These are phyloP conservation scores for Saguinus oedipus DNA, from an alignment of 2,797 vertebrate species.

Conservation along the genomic window DNA sequence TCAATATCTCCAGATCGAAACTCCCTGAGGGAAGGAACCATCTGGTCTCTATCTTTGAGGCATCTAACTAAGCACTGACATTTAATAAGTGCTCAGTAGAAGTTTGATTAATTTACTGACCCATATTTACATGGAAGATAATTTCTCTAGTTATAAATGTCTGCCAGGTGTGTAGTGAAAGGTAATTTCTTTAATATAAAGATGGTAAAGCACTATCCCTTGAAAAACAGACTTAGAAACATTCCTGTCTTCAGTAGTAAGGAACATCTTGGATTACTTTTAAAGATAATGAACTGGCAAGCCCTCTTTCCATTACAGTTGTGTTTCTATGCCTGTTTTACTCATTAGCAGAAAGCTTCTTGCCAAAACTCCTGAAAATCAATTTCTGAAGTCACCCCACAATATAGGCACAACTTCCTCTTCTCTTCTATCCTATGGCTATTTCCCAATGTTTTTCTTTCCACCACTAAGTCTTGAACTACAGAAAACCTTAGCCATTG, in stretches of 20 bases:
- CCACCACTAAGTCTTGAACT: neutral
- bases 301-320: neutral
- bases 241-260: neutral
- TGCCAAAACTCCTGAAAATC: neutral
- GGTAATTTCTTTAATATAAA: conserved; percentile 37
- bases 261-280: neutral
- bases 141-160: conserved; percentile 53
- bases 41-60: conserved; percentile 62
- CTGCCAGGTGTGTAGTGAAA: conserved; percentile 36
- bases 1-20: conserved; percentile 52
- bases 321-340: neutral
- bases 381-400: neutral
- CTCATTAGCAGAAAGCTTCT: neutral
- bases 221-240: neutral
- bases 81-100: conserved; percentile 65
- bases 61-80: conserved; percentile 60
- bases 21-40: conserved; percentile 48
- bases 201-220: neutral
- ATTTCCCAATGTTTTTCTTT: neutral
- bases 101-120: conserved; percentile 71
- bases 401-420: neutral
- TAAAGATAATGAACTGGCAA: neutral
- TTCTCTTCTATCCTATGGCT: neutral
- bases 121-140: conserved; percentile 65
- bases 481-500: neutral